Conservation (phyloP, 2,113 vertebrate species). For the Callithrix jacchus region DNA sequence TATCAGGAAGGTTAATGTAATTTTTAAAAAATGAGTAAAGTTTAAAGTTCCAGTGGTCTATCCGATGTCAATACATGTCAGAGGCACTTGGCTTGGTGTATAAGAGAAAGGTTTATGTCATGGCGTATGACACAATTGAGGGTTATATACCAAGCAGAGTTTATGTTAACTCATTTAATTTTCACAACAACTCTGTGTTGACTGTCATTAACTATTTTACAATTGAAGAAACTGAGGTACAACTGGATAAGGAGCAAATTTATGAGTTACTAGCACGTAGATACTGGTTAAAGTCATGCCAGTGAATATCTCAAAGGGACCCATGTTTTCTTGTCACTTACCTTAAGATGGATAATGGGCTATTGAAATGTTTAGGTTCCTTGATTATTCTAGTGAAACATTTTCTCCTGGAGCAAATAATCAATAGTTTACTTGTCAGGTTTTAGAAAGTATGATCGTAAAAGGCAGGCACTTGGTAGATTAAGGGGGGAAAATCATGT, state of each 20-base stretch:
- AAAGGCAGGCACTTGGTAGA: background rate
- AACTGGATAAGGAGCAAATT: background rate
- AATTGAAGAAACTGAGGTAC: background rate
- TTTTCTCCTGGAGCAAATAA: background rate
- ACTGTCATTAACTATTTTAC: background rate
- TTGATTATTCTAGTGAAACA: background rate
- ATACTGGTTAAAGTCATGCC: background rate
- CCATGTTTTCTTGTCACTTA: background rate
- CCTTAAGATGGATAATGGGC: background rate
- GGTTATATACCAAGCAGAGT: background rate
- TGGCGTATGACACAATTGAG: background rate
- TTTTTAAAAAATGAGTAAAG: background rate
- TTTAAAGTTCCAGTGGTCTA: background rate
- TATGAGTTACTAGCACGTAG: background rate
- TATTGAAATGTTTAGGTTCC: conserved; percentile 27
- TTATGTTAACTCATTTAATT: background rate
- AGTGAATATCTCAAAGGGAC: background rate
- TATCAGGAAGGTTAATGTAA: background rate
- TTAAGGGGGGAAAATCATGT: background rate
- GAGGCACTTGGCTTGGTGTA: background rate
- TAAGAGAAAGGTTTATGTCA: background rate
- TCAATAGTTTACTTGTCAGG: background rate
- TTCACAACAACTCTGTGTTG: background rate
- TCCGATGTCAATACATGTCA: background rate
- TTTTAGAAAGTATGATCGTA: conserved; percentile 1